Conservation (phyloP, 2,797 vertebrate genomes). For the Adelosebastes latens region DNA sequence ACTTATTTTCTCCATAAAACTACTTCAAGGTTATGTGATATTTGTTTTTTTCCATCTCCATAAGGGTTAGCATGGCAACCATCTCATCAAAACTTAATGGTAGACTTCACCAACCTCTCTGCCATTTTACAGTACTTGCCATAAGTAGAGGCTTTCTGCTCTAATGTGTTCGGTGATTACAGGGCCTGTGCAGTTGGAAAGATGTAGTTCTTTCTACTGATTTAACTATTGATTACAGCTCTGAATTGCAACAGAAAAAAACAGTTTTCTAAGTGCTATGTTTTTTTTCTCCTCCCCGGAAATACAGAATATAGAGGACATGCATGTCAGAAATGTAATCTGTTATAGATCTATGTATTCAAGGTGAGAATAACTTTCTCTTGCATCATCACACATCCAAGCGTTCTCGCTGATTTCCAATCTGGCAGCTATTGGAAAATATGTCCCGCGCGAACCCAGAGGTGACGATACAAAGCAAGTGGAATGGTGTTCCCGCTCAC, state of each 20-base stretch:
- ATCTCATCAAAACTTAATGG: slow-evolving; percentile 54
- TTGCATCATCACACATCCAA: slow-evolving; percentile 38
- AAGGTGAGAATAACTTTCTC: slow-evolving; percentile 54
- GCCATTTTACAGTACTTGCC: slow-evolving; percentile 53
- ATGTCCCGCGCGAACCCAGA: slow-evolving; percentile 18
- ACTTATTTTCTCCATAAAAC: neutral
- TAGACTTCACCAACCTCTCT: slow-evolving; percentile 40
- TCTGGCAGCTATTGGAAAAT: slow-evolving; percentile 31
- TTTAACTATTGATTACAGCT: slow-evolving; percentile 37
- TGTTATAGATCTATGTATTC: slow-evolving; percentile 8
- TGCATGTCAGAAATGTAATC: slow-evolving; percentile 17
- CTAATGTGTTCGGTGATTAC: slow-evolving; percentile 63
- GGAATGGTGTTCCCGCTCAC: slow-evolving; percentile 37
- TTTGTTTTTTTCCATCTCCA: neutral
- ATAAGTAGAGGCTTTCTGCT: slow-evolving; percentile 59
- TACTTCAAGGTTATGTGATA: neutral
- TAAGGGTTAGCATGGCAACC: slow-evolving; percentile 64
- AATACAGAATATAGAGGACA: neutral
- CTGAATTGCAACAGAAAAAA: slow-evolving; percentile 6
- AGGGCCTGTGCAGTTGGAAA: slow-evolving; percentile 16
- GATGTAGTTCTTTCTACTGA: slow-evolving; percentile 25
- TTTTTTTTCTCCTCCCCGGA: neutral
- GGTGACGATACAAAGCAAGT: slow-evolving; percentile 38
- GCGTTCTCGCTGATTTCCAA: slow-evolving; percentile 30
- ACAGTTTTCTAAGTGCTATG: slow-evolving; percentile 5